Base-by-base conservation (phyloP, 2,113 vertebrate genomes). In the Xyliphius kryptos region DNA sequence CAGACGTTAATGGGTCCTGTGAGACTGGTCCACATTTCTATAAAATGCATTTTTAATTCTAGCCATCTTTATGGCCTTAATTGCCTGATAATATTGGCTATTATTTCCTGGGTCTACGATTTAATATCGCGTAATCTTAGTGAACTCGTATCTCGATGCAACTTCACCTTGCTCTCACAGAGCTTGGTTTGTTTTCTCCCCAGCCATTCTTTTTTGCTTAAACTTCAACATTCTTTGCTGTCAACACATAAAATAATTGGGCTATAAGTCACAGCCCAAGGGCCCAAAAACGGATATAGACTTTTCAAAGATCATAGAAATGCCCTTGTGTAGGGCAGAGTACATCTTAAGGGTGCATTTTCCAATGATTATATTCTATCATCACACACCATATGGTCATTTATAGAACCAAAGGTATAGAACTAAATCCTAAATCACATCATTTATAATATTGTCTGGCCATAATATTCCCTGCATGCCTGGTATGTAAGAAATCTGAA, bases 221-320 rank as follows among this genome's bases (percentile, higher is more conserved):
- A 22, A 7, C 48, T 26, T 19, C 43, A 47, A 32, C 48, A 49
- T 62, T 53, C 58, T 52, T 71, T 41, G 1, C 21, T 61, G 49
- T 68, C 60, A 60, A 43, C 48, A 19, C 55, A 41, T 57, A 9
- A 43, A 57, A 32, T 69, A 63, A 69, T 69, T 69, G 47, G 63
- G 20, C 54, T 51, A 63, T 62, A 58, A 69, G 22, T 57, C 61
- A 66, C 57, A 52, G 52, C 56, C 58, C 20, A 53, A 40, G 52
- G 47, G 15, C 47, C 56, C 46, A 56, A 46, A 56, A 51, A 43
- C 52, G 56, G 32, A 60, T 17, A n/a, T 47, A 44, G 41, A 36
- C 21, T n/a, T n/a, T 17, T 44, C 37, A 50, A 56, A 21, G 57
- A 22, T 40, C 47, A 55, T 58, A 32, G 51, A 38, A 51, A 26